Conservation (phyloP, 2,797 vertebrate genomes). For the Enteromius unitaeniatus region DNA sequence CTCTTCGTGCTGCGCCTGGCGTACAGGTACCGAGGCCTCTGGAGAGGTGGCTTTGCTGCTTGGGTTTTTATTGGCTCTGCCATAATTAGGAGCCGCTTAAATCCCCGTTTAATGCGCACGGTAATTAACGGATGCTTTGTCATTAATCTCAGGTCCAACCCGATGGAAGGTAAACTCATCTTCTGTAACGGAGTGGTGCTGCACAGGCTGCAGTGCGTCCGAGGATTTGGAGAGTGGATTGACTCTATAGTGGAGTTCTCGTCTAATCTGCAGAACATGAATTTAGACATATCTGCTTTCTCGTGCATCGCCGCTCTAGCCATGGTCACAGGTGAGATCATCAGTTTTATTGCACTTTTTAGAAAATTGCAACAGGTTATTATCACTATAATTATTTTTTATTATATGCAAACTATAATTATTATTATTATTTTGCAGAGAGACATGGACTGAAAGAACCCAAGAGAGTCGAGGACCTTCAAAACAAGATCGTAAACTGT, state of each 20-base stretch:
- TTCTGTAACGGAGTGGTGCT: constrained; percentile 98
- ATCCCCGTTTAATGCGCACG: constrained; percentile 84
- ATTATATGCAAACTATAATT: background rate
- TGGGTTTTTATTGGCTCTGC: constrained; percentile 85
- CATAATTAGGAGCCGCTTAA: constrained; percentile 89
- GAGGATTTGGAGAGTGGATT: constrained; percentile 99
- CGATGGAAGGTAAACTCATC: constrained; percentile 98
- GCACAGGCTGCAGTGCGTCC: constrained; percentile 97
- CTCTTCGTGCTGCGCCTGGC: constrained; percentile 96
- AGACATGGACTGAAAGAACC: constrained; percentile 98
- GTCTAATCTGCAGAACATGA: constrained; percentile 98
- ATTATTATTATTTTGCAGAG: constrained; percentile 78
- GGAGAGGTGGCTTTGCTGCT: constrained; percentile 75
- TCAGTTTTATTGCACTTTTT: background rate
- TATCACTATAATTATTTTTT: background rate
- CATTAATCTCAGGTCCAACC: constrained; percentile 93
- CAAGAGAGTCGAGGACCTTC: constrained; percentile 97
- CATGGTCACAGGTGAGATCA: constrained; percentile 93
- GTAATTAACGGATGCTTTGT: constrained; percentile 84
- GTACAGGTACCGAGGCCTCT: constrained; percentile 83
- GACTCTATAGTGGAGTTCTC: constrained; percentile 98
- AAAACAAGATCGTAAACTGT: constrained; percentile 99
- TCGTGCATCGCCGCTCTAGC: constrained; percentile 98
- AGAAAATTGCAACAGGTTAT: background rate
- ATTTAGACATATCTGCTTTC: constrained; percentile 97